phyloP scores from a whole-genome alignment of 2,888 invertebrate species.

The Chironomus riparius region DNA sequence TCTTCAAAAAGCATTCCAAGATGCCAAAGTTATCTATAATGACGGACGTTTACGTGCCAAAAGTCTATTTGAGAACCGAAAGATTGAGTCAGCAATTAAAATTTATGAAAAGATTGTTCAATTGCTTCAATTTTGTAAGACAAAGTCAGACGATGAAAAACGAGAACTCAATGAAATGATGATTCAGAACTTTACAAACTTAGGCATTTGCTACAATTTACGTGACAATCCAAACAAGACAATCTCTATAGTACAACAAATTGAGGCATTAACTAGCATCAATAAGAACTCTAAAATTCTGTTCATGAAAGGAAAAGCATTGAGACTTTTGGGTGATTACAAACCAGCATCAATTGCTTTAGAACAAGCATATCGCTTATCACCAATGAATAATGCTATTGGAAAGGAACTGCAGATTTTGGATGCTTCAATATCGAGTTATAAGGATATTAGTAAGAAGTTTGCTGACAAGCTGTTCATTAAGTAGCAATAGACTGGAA shows the following conservation, averaged over 20 bases:
- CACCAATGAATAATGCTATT: background rate
- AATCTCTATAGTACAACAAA: background rate
- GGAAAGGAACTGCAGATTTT: background rate
- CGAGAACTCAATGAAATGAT: slow-evolving; percentile 51
- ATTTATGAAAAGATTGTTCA: slow-evolving; percentile 54
- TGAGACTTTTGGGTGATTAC: background rate
- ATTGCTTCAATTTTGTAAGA: slow-evolving; percentile 54
- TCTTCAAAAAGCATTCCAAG: slow-evolving; percentile 51
- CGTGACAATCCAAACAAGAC: slow-evolving; percentile 52
- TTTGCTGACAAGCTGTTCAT: too few relatives aligned
- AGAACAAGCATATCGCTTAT: background rate
- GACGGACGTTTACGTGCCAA: slow-evolving; percentile 56
- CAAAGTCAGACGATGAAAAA: slow-evolving; percentile 56
- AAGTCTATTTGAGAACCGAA: slow-evolving; percentile 48
- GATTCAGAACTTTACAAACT: slow-evolving; percentile 59
- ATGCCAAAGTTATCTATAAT: slow-evolving; percentile 51
- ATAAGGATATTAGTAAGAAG: too few relatives aligned
- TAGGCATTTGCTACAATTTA: slow-evolving; percentile 61
- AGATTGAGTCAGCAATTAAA: slow-evolving; percentile 36
- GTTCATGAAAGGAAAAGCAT: slow-evolving; percentile 2
- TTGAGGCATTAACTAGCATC: background rate
- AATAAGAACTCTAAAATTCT: background rate
- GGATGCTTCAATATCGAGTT: too few relatives aligned
- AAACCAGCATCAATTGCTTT: background rate
- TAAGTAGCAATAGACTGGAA: too few relatives aligned